Percentiles rank a stretch among this genome's conserved stretches.
Conservation (phyloP, 2,113 vertebrate genomes). For the Python bivittatus region DNA sequence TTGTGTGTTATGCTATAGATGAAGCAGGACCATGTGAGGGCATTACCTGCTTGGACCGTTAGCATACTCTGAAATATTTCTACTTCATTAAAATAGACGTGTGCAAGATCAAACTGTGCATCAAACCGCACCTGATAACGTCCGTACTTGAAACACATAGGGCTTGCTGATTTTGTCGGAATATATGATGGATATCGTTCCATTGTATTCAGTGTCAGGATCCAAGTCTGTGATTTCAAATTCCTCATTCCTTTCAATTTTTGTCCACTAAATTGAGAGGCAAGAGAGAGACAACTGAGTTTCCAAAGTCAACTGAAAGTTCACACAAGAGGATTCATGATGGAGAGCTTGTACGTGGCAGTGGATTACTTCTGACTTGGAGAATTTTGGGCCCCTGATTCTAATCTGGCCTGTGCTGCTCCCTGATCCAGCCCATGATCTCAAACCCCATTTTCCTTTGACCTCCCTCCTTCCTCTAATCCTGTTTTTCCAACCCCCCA, state of each 20-base stretch:
- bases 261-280: constrained; percentile 55
- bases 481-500: background rate
- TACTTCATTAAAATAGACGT: background rate
- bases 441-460: background rate
- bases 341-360: background rate
- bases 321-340: background rate
- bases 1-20: background rate
- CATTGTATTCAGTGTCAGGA: constrained; percentile 71
- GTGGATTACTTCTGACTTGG: background rate
- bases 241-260: constrained; percentile 55
- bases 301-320: background rate
- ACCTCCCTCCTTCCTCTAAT: background rate
- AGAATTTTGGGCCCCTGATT: background rate
- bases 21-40: background rate
- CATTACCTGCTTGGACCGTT: background rate
- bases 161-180: constrained; percentile 60
- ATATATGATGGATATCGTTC: constrained; percentile 41
- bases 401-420: background rate
- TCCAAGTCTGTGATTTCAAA: constrained; percentile 71
- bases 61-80: background rate
- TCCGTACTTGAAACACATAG: constrained; percentile 67
- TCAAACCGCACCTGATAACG: constrained; percentile 68
- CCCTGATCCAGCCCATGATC: background rate
- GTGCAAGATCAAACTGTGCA: background rate
- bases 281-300: background rate